These are phyloP conservation scores for Amphipyra tragopoginis DNA, from an alignment of 2,888 invertebrate genomes.

Conservation along the genomic window DNA sequence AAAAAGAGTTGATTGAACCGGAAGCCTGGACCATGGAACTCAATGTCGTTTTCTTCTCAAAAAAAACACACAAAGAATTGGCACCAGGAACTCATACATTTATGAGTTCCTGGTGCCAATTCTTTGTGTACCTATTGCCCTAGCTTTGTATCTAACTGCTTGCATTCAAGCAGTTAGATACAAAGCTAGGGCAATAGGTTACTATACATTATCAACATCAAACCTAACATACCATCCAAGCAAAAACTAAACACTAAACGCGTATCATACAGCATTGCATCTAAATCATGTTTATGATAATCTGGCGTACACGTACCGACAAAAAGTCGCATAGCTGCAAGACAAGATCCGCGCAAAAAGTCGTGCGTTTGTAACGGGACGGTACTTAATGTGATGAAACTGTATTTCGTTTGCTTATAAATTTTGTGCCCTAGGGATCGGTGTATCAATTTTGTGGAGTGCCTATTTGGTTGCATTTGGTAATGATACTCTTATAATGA, in stretches of 20 bases:
- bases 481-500: conserved; percentile 14
- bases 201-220: too few species aligned
- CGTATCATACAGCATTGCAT: conserved; percentile 14
- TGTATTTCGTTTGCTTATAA: conserved; percentile 42
- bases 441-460: conserved; percentile 34
- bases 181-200: too few species aligned
- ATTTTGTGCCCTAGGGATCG: conserved; percentile 17
- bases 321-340: conserved; percentile 49
- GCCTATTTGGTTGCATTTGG: conserved; percentile 29
- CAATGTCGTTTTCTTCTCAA: too few species aligned
- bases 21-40: too few species aligned
- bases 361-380: conserved; percentile 49
- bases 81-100: too few species aligned
- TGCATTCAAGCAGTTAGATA: too few species aligned
- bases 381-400: conserved; percentile 42
- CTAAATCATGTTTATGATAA: conserved; percentile 48
- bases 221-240: too few species aligned
- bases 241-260: conserved; percentile 1
- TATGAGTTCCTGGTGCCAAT: too few species aligned
- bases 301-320: conserved; percentile 31
- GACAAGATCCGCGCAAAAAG: conserved; percentile 45
- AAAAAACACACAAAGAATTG: too few species aligned
- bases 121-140: too few species aligned
- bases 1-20: too few species aligned
- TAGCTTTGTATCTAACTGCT: too few species aligned